phyloP scores from a whole-genome alignment of 2,113 vertebrate species.

The Alethe diademata region DNA sequence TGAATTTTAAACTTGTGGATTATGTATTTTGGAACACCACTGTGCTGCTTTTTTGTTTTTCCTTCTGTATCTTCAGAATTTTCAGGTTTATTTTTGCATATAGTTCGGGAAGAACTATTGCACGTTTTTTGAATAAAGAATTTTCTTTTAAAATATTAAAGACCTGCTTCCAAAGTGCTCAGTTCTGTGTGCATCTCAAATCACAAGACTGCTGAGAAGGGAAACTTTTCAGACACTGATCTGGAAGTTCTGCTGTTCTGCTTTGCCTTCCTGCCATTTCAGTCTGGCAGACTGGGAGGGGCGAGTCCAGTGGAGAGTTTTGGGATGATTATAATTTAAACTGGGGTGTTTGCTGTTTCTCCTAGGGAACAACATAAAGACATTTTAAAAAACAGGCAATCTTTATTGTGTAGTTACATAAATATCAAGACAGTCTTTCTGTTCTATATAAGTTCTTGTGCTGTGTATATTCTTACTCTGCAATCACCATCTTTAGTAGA shows the following conservation, averaged over 20 bases:
- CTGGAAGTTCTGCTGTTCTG: not conserved
- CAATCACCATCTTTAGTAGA: not conserved
- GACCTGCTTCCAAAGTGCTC: not conserved
- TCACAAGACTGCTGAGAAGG: not conserved
- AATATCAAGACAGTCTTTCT: not conserved
- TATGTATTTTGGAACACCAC: slow-evolving; percentile 40
- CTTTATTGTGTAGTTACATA: not conserved
- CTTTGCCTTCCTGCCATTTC: not conserved
- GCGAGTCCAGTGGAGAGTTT: not conserved
- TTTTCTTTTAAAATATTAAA: slow-evolving; percentile 55
- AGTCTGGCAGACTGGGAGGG: not conserved
- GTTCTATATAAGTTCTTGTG: not conserved
- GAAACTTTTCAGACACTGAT: not conserved
- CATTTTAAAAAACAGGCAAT: not conserved
- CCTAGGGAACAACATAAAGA: not conserved
- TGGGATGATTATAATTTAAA: not conserved
- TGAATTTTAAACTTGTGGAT: slow-evolving; percentile 58
- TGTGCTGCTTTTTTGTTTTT: not conserved
- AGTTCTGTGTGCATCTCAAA: slow-evolving; percentile 39
- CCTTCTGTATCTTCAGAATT: not conserved
- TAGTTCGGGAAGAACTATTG: not conserved
- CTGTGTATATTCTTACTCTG: not conserved
- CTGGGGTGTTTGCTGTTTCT: not conserved
- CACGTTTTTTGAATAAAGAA: slow-evolving; percentile 32
- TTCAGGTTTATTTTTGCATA: slow-evolving; percentile 23